These are phyloP conservation scores for Hemibagrus wyckioides DNA, from an alignment of 2,113 vertebrate species.

Conservation along the genomic window DNA sequence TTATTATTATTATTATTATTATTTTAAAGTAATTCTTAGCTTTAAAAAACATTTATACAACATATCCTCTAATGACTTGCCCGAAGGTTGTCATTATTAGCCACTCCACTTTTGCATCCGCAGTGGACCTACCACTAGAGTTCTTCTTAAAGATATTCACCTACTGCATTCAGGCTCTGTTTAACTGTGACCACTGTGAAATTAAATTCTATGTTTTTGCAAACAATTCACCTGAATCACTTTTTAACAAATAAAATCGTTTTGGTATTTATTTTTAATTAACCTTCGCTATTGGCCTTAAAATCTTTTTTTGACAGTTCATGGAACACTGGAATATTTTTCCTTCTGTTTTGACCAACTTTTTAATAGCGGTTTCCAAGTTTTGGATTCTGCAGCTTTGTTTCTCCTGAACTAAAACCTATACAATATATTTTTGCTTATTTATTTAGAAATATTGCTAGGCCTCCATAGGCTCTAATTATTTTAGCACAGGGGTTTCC, in stretches of 20 bases:
- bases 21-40: not conserved
- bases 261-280: not conserved
- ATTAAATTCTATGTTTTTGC: not conserved
- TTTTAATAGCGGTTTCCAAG: not conserved
- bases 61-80: not conserved
- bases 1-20: too few species aligned
- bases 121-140: not conserved
- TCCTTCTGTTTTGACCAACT: not conserved
- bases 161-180: not conserved
- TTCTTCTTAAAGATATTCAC: not conserved
- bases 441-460: not conserved
- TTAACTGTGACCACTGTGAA: not conserved
- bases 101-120: not conserved
- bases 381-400: not conserved
- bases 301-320: not conserved
- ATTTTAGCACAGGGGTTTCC: not conserved
- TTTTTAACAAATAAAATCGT: not conserved
- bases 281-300: not conserved
- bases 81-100: not conserved
- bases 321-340: not conserved
- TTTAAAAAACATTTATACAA: not conserved
- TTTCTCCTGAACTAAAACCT: not conserved
- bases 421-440: not conserved
- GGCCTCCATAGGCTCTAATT: not conserved
- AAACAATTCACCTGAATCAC: not conserved